Base-by-base conservation (phyloP, 2,113 vertebrate species). In the Anoplopoma fimbria region DNA sequence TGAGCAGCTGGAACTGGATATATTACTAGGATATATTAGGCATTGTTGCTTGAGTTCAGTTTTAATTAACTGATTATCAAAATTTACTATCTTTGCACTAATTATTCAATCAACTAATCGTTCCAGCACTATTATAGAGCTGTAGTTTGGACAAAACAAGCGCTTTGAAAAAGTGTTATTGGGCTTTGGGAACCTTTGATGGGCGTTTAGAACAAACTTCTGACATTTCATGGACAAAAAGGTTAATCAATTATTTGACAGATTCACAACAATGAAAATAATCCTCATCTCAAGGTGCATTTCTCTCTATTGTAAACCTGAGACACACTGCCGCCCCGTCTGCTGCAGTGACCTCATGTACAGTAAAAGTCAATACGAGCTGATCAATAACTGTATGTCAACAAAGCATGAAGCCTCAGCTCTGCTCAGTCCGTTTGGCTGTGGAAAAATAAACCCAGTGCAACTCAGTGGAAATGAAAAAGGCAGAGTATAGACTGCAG, bases 361-460 rank as follows among this genome's bases (percentile, higher is more conserved):
- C 67, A 82, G 84, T 69, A 69, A 74, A 83, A 89, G 36, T 81
- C 69, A 63, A 58, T 1, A 2, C 9, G 10, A 42, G 19, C 57
- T 42, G 79, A 69, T 91, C 83, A 49, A 89, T 92, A 88, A 42
- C 65, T 42, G 64, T 12, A 85, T 87, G 82, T 81, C 87, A 88
- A 86, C 84, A 75, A 64, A 83, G 76, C 62, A 63, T 75, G 85
- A 81, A 61, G 82, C 68, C 69, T 77, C 17, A 38, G 64, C 49
- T 23, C 36, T 34, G 27, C 47, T 71, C 19, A 1, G 21, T 9
- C 27, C 17, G 73, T 38, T 33, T 29, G 29, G 69, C 77, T 47
- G 68, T 53, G 60, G 65, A 74, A 62, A 71, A 80, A 53, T 2
- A 81, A 58, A 84, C 14, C 42, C 6, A n/a, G n/a, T n/a, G n/a